Percentiles rank a stretch among this genome's conserved stretches.
phyloP scores from a whole-genome alignment of 2,113 vertebrate genomes.

The Anas platyrhynchos region DNA sequence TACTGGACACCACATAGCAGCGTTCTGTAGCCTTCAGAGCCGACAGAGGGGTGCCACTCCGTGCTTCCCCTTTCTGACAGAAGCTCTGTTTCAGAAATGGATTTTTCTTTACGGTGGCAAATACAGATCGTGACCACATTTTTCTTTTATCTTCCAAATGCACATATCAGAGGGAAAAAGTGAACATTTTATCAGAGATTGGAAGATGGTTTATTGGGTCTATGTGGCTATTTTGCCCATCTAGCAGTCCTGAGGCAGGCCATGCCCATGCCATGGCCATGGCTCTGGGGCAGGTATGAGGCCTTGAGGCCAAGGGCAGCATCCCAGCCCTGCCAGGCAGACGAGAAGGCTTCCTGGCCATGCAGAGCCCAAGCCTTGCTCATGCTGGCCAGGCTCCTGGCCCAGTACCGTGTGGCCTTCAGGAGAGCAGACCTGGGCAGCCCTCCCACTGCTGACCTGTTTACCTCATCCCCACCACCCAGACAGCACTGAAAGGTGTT shows the following conservation, averaged over 20 bases:
- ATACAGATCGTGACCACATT: background rate
- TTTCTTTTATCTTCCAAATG: background rate
- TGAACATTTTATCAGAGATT: background rate
- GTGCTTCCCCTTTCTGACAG: background rate
- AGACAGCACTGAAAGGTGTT: background rate
- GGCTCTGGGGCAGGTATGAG: background rate
- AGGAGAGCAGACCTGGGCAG: background rate
- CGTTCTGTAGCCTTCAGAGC: background rate
- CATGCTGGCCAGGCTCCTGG: background rate
- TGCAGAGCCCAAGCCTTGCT: background rate
- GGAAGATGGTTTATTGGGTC: background rate
- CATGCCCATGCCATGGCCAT: rapidly evolving
- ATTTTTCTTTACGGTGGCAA: background rate
- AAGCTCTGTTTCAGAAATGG: background rate
- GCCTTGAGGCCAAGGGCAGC: background rate
- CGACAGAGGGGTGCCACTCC: background rate
- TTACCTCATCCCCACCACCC: background rate
- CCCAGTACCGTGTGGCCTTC: rapidly evolving
- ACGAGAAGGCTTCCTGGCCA: too few species aligned
- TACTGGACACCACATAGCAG: rapidly evolving
- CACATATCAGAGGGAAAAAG: background rate
- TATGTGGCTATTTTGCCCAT: background rate
- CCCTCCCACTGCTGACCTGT: background rate
- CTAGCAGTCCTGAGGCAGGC: background rate
- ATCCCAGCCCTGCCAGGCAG: too few species aligned